Base-by-base conservation (phyloP, 2,797 vertebrate species). In the Atherinosoma microstoma region DNA sequence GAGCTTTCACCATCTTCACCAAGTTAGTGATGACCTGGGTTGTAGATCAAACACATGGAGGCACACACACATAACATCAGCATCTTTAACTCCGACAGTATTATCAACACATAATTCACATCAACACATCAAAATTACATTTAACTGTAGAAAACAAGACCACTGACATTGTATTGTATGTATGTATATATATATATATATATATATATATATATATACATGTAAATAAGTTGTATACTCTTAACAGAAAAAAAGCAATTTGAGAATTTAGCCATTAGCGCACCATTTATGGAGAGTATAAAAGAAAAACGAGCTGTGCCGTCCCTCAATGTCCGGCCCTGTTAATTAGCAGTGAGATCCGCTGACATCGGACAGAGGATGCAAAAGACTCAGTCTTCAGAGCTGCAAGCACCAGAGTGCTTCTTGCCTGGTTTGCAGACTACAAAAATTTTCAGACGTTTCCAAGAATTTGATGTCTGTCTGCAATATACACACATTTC, bases 1-100 rank as follows among this genome's bases (percentile, higher is more conserved):
- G 95, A 75, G 98, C 95, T 91, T 99, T 99, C 79, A 99, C 90
- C 98, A 99, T 99, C 91, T 99, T 99, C 92, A 99, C 98, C 82
- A 99, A 93, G 89, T 98, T 99, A 84, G 97, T 99, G 87, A 99
- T 99, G 59, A 99, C 98, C 98, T 95, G 78, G 9, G 32, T 35
- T 64, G 76, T 79, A 78, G 75, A 88, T 83, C 78, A 88, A 57
- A 82, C 58, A 67, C 66, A 71, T 36, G 70, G 20, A 78, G 61
- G 64, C 13, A 5, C 24, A 75, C 47, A 35, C 11, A 45, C 1
- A 35, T 58, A 29, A 61, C 54, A 80, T 71, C 45, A 70, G 62
- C 45, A 75, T 64, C 27, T 78, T 70, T 18, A 49, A 64, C n/a
- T 59, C 8, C 4, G 22, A 16, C 11, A 38, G 36, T 16, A 29